Evolutionary conservation across 2,797 vertebrate genomes (phyloP).

Genomic region (Holocentrus rufus): DNA sequence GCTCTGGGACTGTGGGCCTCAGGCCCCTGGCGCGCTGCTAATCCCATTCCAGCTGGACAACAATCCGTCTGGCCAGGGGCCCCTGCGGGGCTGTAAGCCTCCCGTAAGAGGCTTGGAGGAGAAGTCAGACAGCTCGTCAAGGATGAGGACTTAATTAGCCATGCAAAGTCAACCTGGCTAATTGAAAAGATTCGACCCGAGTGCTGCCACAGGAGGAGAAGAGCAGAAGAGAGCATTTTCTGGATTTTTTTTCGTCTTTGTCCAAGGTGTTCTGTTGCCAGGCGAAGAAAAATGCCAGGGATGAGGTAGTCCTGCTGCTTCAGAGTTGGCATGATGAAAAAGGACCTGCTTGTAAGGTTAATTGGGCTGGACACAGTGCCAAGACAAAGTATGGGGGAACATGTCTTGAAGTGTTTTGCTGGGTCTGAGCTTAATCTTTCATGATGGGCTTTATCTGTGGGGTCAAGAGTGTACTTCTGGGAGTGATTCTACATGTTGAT

Average conservation of each 20-base stretch:
- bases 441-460: conserved; percentile 62
- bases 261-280: conserved; percentile 74
- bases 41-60: conserved; percentile 86
- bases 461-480: conserved; percentile 59
- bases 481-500: conserved; percentile 54
- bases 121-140: conserved; percentile 84
- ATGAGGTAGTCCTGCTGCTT: conserved; percentile 63
- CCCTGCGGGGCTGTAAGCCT: conserved; percentile 75
- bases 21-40: conserved; percentile 77
- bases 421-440: conserved; percentile 72
- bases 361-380: conserved; percentile 73
- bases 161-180: conserved; percentile 84
- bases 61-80: conserved; percentile 82
- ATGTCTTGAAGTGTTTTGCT: conserved; percentile 72
- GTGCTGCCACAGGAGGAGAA: conserved; percentile 57
- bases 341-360: conserved; percentile 74
- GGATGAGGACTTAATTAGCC: conserved; percentile 85
- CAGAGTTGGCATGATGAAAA: conserved; percentile 60
- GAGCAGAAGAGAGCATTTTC: conserved; percentile 56
- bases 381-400: conserved; percentile 63
- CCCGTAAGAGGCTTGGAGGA: conserved; percentile 82
- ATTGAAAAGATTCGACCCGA: conserved; percentile 81
- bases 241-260: conserved; percentile 32
- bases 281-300: conserved; percentile 63
- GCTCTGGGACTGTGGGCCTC: conserved; percentile 73